Percentiles rank a stretch among this genome's conserved stretches.
These are phyloP conservation scores for Listrodromus nycthemerus DNA, from an alignment of 2,888 invertebrate genomes.

Conservation along the genomic window DNA sequence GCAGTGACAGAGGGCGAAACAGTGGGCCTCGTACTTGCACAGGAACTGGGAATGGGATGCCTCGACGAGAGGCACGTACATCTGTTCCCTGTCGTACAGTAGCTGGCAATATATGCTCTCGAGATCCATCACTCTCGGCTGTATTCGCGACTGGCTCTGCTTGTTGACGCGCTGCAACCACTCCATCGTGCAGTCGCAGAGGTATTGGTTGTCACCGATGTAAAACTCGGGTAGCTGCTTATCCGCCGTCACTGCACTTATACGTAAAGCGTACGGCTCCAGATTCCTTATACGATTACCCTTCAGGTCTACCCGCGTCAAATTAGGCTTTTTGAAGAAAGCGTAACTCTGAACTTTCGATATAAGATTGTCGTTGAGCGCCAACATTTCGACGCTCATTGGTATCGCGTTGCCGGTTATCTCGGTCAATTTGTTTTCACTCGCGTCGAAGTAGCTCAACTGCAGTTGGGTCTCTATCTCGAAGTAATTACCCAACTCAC, in stretches of 20 bases:
- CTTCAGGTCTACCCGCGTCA: slow-evolving; percentile 92
- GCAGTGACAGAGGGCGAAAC: slow-evolving; percentile 94
- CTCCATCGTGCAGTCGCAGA: slow-evolving; percentile 96
- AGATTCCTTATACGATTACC: slow-evolving; percentile 92
- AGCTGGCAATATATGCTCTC: slow-evolving; percentile 93
- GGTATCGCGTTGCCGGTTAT: slow-evolving; percentile 93
- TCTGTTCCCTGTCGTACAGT: slow-evolving; percentile 90
- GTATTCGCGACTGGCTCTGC: slow-evolving; percentile 90
- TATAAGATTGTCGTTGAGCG: slow-evolving; percentile 92
- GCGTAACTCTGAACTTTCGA: slow-evolving; percentile 94
- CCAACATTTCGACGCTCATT: slow-evolving; percentile 92
- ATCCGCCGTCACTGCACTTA: slow-evolving; percentile 90
- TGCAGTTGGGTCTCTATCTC: slow-evolving; percentile 93
- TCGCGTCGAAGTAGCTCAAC: slow-evolving; percentile 92
- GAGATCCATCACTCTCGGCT: slow-evolving; percentile 93
- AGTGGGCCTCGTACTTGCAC: slow-evolving; percentile 93
- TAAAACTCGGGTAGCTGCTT: slow-evolving; percentile 92
- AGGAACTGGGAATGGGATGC: slow-evolving; percentile 93
- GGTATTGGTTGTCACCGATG: slow-evolving; percentile 93
- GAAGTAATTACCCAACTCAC: slow-evolving; percentile 93
- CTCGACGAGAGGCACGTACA: slow-evolving; percentile 91
- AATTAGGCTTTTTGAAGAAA: slow-evolving; percentile 94
- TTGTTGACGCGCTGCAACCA: slow-evolving; percentile 93
- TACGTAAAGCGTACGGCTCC: slow-evolving; percentile 91
- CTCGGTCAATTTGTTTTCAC: slow-evolving; percentile 92